Base-by-base conservation (phyloP, 1,140 invertebrate species). In the Dendrolimus punctatus region DNA sequence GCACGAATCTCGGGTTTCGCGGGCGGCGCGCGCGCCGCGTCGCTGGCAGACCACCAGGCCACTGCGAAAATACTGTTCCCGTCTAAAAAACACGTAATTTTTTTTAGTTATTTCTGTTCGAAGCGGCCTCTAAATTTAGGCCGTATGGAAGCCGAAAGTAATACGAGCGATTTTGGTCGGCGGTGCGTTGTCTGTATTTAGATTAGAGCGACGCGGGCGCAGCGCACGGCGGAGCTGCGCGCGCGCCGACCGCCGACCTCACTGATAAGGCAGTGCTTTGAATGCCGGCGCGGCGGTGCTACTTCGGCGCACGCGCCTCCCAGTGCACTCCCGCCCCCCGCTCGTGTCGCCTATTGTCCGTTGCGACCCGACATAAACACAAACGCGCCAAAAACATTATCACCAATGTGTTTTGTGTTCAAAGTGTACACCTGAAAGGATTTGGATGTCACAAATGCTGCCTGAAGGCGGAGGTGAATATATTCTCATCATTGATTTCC, bases 91-190 rank as follows among this genome's bases (percentile, higher is more conserved):
- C 80, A 79, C 78, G 81, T 83, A 85, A 85, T 82, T 75, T 72
- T 64, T 68, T 79, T 81, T 83, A 23, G 23, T 23, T 85, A 85
- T 85, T 85, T 85, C 74, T 73, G 81, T 82, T 73, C 68, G 73
- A 64, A 80, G 73, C 79, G 71, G 68, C 74, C 80, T 81, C 82
- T 85, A 85, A 82, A 81, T 80, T 81, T 85, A 85, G 80, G 80
- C 75, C 78, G 78, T 81, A 77, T 81, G 74, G 69, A 78, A 82
- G 75, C 75, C 64, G 76, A 83, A 85, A 82, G 78, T 80, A 71
- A 80, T 80, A 73, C 75, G 69, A 73, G 80, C 57, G 77, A 78
- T 81, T 85, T 85, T 85, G 81, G 81, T 80, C 68, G 70, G 57
- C 68, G 66, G 67, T 66, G 69, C 55, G 75, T 77, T 83, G 81